phyloP scores from a whole-genome alignment of 2,888 invertebrate genomes.

The Heliconius cydno region DNA sequence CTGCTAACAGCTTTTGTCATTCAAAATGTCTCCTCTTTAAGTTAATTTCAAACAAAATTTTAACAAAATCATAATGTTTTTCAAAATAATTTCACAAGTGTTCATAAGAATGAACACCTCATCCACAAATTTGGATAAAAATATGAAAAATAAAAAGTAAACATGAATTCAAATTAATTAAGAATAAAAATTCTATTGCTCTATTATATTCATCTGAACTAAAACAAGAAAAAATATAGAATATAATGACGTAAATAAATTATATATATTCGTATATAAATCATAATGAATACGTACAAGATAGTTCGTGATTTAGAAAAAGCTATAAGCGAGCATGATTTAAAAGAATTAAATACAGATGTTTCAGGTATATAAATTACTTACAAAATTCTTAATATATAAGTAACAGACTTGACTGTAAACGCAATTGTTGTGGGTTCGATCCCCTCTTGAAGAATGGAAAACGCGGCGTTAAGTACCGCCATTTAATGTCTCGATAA shows the following conservation, averaged over 20 bases:
- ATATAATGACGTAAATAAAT: background rate
- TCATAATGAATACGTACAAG: constrained; percentile 11
- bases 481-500: too few species aligned
- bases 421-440: background rate
- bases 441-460: background rate
- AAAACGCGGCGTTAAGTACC: too few species aligned
- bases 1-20: background rate
- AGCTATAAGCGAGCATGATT: background rate
- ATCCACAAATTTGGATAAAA: background rate
- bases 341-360: constrained; percentile 8
- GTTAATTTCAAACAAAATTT: background rate
- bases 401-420: background rate
- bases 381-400: background rate
- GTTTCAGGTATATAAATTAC: background rate
- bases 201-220: background rate
- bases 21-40: background rate
- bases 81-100: constrained; percentile 25
- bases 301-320: constrained; percentile 1
- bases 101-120: constrained; percentile 21
- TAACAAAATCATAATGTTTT: constrained; percentile 17
- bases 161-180: background rate
- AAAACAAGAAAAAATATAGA: background rate
- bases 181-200: background rate
- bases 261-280: too few species aligned
- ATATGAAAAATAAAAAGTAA: constrained; percentile 15